Percentiles rank a stretch among this genome's conserved stretches.
These are phyloP conservation scores for Cybosia mesomella DNA, from an alignment of 2,888 invertebrate species.

Conservation along the genomic window DNA sequence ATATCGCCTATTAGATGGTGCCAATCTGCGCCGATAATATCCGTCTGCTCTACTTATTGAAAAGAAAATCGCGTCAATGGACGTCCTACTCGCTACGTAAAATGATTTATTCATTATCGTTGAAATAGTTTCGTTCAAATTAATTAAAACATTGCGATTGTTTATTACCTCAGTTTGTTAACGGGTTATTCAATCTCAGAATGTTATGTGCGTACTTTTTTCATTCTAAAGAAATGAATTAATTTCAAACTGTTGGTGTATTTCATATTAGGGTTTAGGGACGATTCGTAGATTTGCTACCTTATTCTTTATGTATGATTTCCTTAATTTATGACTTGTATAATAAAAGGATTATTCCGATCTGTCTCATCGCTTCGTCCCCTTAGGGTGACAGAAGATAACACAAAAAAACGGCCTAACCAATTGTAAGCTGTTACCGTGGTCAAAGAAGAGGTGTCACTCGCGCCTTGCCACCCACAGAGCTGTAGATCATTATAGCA, in stretches of 20 bases:
- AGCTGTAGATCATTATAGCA: no score
- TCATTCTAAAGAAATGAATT: not conserved
- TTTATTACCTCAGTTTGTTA: not conserved
- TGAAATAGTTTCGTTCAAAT: slow-evolving; percentile 3
- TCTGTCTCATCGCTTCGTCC: no score
- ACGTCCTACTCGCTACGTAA: not conserved
- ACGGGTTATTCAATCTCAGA: not conserved
- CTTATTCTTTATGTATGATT: no score
- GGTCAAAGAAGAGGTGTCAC: no score
- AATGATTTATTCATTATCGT: slow-evolving; percentile 7
- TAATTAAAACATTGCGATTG: slow-evolving; percentile 8
- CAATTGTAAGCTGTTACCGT: no score
- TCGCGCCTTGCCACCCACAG: no score
- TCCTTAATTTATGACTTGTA: no score
- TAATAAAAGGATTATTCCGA: no score
- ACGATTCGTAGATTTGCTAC: not conserved
- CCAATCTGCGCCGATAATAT: not conserved
- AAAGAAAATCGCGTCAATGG: not conserved
- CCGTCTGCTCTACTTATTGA: not conserved
- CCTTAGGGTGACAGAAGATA: no score
- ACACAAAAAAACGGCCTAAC: no score
- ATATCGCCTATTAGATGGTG: not conserved
- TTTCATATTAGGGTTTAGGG: no score
- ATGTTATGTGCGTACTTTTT: not conserved
- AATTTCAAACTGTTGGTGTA: not conserved